phyloP scores from a whole-genome alignment of 2,113 vertebrate genomes.

The Oreochromis spilurus region DNA sequence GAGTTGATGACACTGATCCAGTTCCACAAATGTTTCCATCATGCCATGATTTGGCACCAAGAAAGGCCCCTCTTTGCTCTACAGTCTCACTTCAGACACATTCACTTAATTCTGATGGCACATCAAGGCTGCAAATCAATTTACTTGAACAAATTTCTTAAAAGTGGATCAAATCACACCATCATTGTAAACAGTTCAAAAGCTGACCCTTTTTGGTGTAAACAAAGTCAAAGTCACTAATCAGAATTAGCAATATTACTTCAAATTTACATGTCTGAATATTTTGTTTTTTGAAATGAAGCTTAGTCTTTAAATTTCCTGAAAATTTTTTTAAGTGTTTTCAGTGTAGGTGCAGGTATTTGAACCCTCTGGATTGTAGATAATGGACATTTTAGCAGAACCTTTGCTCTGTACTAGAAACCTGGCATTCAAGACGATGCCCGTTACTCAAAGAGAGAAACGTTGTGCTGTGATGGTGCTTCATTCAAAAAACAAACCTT shows the following conservation, averaged over 20 bases:
- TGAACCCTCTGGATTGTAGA: background rate
- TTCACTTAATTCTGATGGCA: background rate
- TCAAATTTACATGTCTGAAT: background rate
- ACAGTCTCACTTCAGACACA: background rate
- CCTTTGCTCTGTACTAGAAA: background rate
- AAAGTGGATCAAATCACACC: background rate
- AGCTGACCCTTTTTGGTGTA: background rate
- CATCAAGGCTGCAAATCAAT: background rate
- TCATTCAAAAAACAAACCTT: background rate
- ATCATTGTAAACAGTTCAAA: background rate
- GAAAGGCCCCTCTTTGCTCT: background rate
- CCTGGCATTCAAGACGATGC: background rate
- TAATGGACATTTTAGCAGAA: background rate
- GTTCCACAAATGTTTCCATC: background rate
- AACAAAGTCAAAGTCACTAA: background rate
- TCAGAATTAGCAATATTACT: background rate
- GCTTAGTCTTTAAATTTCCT: background rate
- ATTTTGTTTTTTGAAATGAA: background rate
- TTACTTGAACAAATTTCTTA: background rate
- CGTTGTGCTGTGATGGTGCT: background rate
- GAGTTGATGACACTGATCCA: background rate
- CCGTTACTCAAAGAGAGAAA: background rate
- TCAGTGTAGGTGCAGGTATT: background rate
- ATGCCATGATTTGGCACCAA: background rate
- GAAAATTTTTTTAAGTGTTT: background rate